Evolutionary conservation across 2,888 invertebrate species (phyloP).

Genomic region (Conistra vaccinii): DNA sequence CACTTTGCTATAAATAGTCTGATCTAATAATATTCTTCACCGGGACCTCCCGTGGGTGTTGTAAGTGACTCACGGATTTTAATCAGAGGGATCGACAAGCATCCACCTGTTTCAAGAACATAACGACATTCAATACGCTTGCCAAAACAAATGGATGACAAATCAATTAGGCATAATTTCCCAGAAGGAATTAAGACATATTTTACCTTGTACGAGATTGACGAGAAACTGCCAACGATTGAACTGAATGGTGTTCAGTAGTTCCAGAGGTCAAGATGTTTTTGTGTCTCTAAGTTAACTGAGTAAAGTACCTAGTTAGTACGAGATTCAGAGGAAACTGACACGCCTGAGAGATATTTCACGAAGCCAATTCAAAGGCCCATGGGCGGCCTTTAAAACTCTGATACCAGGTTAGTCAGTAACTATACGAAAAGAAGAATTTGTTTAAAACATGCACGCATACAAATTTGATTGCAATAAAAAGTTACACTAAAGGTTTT

Average conservation of each 20-base stretch:
- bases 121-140: constrained; percentile 14
- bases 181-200: constrained; percentile 22
- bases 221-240: not conserved
- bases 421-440: too few relatives aligned
- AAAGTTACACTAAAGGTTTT: not conserved
- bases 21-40: constrained; percentile 37
- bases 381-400: too few relatives aligned
- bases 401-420: too few relatives aligned
- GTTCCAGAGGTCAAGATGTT: not conserved
- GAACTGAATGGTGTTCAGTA: not conserved
- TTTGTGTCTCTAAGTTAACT: not conserved
- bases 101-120: constrained; percentile 54
- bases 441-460: not conserved
- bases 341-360: too few relatives aligned
- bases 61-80: constrained; percentile 52
- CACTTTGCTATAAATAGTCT: constrained; percentile 33
- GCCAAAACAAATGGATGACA: constrained; percentile 50
- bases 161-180: constrained; percentile 48
- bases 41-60: constrained; percentile 50
- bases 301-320: not conserved
- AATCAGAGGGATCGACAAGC: constrained; percentile 46
- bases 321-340: not conserved
- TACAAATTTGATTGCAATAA: not conserved
- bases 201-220: not conserved
- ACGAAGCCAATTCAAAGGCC: too few relatives aligned